Evolutionary conservation across 2,797 vertebrate species (phyloP).

Genomic region (Pantherophis alleghaniensis): DNA sequence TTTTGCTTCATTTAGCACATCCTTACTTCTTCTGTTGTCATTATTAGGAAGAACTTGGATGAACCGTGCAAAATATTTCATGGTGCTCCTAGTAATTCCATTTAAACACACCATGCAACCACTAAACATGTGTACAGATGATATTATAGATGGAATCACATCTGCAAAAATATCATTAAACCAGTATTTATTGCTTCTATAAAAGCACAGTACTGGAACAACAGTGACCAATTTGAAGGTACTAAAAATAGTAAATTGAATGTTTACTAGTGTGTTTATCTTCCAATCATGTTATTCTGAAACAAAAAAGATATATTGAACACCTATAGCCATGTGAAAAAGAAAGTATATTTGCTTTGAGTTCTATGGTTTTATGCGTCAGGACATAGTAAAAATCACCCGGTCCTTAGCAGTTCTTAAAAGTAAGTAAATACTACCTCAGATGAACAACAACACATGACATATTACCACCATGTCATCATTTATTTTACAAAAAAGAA

Average conservation of each 20-base stretch:
- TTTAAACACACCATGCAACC: conserved; percentile 15
- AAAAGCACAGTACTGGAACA: neutral
- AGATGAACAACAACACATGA: neutral
- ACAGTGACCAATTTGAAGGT: conserved; percentile 5
- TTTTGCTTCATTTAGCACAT: conserved; percentile 25
- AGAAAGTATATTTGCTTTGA: neutral
- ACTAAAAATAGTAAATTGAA: neutral
- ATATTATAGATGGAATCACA: neutral
- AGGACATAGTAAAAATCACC: neutral
- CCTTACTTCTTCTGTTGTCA: conserved; percentile 31
- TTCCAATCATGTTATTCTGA: neutral
- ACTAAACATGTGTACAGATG: neutral
- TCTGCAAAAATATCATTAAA: neutral
- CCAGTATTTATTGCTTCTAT: neutral
- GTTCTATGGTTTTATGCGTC: neutral
- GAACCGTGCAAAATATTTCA: neutral
- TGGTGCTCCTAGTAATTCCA: conserved; percentile 1
- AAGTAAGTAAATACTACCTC: neutral
- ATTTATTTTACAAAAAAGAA: neutral
- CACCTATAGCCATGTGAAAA: neutral
- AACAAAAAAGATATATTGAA: neutral
- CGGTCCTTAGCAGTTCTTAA: neutral
- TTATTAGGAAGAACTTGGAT: conserved; percentile 26
- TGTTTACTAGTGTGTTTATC: neutral
- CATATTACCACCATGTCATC: neutral